Evolutionary conservation across 2,797 vertebrate genomes (phyloP), one percentile per base, ranked within the genome.

Genomic region (Lithobates pipiens): DNA sequence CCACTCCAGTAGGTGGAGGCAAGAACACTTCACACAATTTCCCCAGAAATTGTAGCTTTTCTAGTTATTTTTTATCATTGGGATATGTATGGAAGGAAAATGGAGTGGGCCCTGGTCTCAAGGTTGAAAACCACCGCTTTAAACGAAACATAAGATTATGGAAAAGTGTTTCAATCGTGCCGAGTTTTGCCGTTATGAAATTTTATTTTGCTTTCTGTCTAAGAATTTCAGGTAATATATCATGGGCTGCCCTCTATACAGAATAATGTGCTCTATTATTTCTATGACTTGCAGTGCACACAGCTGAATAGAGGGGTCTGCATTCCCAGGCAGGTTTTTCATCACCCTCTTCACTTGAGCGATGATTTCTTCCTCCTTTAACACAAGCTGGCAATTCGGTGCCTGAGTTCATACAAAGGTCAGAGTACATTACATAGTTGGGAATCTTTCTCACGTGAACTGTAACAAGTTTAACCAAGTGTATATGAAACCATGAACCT

Each of bases 361-460:
- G 3, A 46, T 27, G 65, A 9, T 6, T 32, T n/a, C 3, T 34
- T 13, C 6, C 23, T 36, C 32, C 54, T 77, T n/a, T 65, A 39
- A 6, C 27, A 76, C 36, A 44, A 3, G 73, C 27, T 54, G 76
- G n/a, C 72, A 74, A 25, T 39, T 72, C 23, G 10, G 70, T 21
- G 70, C 15, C 46, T 15, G 67, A 50, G 77, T 50, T 80, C 78
- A 80, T 4, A 72, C 44, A 25, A 36, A 57, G 68, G 77, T 80
- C 67, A 68, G 25, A 1, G 15, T 32, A 69, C 77, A 69, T 68
- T 46, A 50, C 29, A 36, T 2, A 23, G 78, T 16, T n/a, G 5
- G 9, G 4, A 57, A 5, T 23, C 25, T 70, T 36, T 80, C 44
- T 36, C 68, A 80, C 13, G 68, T 71, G 63, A 69, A 32, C 63